Base-by-base conservation (phyloP, 2,797 vertebrate genomes). In the Microctenopoma lineatum region DNA sequence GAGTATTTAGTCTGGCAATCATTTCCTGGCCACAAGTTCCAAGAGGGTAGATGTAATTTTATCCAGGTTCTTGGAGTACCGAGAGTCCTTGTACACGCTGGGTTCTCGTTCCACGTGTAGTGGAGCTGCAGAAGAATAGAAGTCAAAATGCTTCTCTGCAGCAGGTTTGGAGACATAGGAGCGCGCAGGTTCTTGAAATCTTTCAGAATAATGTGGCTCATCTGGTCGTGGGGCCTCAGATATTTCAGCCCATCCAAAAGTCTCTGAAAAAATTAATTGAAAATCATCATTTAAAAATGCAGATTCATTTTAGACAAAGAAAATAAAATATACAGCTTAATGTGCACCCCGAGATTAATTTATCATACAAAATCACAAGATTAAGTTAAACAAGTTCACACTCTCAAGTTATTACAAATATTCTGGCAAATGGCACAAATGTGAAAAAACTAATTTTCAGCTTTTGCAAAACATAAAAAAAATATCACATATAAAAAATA, bases 21-120 rank as follows among this genome's bases (percentile, higher is more conserved):
- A 87, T 87, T 91, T 93, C 71, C 90, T 89, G 51, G 87, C 66
- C 21, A 94, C 87, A 52, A 94, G 87, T 68, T 93, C 89, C 63
- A 94, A 46, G 34, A 92, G 85, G 13, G 91, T 92, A 16, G 84
- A 92, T 55, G 90, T 89, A 46, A 93, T 90, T 78, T 94, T 92
- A 71, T 91, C 87, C 13, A 93, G 84, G 59, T 74, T 93, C 32
- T 83, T 92, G 27, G 89, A 82, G 65, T 71, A 86, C 4, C 68
- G 81, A 5, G 47, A n/a, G 3, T 42, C 73, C 53, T 65, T 71
- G 14, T 71, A 46, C 58, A 72, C 81, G 61, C 73, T 46, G 32
- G 66, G 15, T 47, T 70, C 60, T 15, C 25, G 59, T 12, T 89
- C 85, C 58, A 71, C 71, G 26, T 69, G 74, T 29, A 62, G 70